phyloP scores from a whole-genome alignment of 2,113 vertebrate genomes.

The Muntiacus reevesi region DNA sequence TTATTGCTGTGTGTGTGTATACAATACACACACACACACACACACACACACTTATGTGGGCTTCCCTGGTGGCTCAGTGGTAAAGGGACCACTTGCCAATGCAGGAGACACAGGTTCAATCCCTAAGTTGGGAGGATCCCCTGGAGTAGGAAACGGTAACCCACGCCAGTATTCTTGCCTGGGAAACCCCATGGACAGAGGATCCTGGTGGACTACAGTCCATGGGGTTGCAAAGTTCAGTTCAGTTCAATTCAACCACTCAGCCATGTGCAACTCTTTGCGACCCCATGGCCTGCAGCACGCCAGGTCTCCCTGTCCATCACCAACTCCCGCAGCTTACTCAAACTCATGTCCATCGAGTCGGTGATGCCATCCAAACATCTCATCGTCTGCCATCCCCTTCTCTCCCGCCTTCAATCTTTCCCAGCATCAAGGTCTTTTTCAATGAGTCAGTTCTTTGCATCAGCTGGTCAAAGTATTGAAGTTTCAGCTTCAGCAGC shows the following conservation, averaged over 20 bases:
- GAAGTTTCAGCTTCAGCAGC: background rate
- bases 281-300: background rate
- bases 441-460: background rate
- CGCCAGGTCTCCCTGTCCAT: background rate
- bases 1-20: background rate
- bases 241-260: background rate
- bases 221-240: background rate
- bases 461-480: background rate
- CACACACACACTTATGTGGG: background rate
- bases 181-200: background rate
- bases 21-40: background rate
- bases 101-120: background rate
- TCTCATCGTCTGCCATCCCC: background rate
- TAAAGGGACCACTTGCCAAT: background rate
- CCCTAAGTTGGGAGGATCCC: background rate
- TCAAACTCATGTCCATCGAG: background rate
- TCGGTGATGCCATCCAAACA: background rate
- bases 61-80: background rate
- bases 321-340: background rate
- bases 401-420: background rate
- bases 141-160: background rate
- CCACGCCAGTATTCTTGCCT: background rate
- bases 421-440: background rate
- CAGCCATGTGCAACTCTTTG: background rate
- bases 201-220: background rate